These are phyloP conservation scores for Drosophila subquinaria DNA, from an alignment of 2,888 invertebrate species.

Conservation along the genomic window DNA sequence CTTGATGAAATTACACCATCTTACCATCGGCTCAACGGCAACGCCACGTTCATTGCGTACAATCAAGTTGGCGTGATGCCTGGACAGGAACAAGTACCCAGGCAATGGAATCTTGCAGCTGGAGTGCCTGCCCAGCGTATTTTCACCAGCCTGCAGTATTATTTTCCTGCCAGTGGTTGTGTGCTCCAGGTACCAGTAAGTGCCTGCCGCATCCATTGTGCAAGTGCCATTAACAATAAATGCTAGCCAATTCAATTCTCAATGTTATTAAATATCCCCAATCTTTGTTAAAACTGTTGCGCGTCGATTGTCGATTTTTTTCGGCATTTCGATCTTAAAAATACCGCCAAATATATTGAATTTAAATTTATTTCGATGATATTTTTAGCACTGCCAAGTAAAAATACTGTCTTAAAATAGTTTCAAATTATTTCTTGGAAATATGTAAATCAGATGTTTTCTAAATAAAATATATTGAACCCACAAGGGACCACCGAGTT, in stretches of 20 bases:
- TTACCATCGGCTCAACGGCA: slow-evolving; percentile 71
- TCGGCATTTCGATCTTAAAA: too few species aligned
- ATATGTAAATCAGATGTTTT: not conserved
- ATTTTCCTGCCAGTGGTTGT: slow-evolving; percentile 30
- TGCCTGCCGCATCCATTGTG: slow-evolving; percentile 18
- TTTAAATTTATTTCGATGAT: not conserved
- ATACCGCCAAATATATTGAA: not conserved
- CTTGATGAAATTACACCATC: slow-evolving; percentile 12
- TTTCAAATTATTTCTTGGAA: not conserved
- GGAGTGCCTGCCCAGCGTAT: slow-evolving; percentile 76
- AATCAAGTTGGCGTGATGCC: slow-evolving; percentile 76
- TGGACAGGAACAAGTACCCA: slow-evolving; percentile 70
- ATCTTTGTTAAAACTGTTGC: slow-evolving; percentile 12
- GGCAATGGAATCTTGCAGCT: slow-evolving; percentile 50
- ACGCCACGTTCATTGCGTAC: slow-evolving; percentile 59
- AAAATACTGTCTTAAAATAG: slow-evolving; percentile 3
- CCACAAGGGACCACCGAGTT: too few species aligned
- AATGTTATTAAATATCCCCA: not conserved
- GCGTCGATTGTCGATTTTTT: too few species aligned
- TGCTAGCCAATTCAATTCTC: not conserved
- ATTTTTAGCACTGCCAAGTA: not conserved
- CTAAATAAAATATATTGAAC: too few species aligned
- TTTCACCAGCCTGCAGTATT: slow-evolving; percentile 60
- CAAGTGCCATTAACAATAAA: not conserved
- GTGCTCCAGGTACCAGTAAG: slow-evolving; percentile 61